These are phyloP conservation scores for Climacteris rufus DNA, from an alignment of 2,113 vertebrate species.

Conservation along the genomic window DNA sequence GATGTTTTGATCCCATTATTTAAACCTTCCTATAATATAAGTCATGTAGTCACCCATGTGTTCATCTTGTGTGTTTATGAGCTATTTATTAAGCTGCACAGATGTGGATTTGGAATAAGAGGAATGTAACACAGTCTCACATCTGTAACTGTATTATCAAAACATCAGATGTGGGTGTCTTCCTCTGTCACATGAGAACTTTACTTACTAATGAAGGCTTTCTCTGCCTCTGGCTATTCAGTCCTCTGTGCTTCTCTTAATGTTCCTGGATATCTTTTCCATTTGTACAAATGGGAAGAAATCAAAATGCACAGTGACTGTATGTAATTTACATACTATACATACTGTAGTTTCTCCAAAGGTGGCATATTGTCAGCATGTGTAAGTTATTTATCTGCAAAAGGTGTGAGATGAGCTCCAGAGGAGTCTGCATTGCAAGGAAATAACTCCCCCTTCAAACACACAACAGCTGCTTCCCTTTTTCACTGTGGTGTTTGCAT, in stretches of 20 bases:
- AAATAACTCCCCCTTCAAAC: background rate
- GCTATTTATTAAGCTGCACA: background rate
- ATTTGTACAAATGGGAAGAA: background rate
- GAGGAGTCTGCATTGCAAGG: background rate
- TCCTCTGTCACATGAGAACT: background rate
- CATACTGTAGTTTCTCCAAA: conserved; percentile 25
- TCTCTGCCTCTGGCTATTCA: background rate
- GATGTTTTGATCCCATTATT: background rate
- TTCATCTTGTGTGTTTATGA: background rate
- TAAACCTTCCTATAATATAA: background rate
- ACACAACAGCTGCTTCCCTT: conserved; percentile 4
- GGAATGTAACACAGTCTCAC: background rate
- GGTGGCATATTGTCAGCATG: background rate
- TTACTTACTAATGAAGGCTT: background rate
- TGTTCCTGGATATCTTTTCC: background rate
- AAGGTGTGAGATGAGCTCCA: conserved; percentile 4
- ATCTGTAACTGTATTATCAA: background rate
- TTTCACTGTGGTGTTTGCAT: background rate
- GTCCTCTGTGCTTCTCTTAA: background rate
- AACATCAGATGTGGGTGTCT: background rate
- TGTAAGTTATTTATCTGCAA: conserved; percentile 8
- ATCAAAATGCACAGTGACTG: background rate
- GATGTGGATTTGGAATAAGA: background rate
- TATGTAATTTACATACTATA: conserved; percentile 9
- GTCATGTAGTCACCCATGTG: background rate